Conservation (phyloP, 1,140 invertebrate species). For the Drosophila pandora region DNA sequence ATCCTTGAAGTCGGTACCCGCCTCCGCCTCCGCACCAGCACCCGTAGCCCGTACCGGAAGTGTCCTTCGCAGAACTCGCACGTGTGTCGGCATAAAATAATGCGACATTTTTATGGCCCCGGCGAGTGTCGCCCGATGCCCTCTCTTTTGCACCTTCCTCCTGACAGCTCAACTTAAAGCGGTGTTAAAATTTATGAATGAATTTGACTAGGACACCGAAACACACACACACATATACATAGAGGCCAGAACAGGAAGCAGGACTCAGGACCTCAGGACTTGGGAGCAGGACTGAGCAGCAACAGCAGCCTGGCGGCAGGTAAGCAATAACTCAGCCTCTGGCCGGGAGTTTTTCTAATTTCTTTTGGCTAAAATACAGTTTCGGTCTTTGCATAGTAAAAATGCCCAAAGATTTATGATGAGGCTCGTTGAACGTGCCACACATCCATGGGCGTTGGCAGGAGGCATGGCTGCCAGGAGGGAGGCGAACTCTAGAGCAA, state of each 20-base stretch:
- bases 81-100: constrained; percentile 66
- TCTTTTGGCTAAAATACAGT: constrained; percentile 58
- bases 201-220: constrained; percentile 49
- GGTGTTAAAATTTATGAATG: constrained; percentile 77
- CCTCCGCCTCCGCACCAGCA: no score
- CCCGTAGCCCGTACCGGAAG: constrained; percentile 58
- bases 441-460: constrained; percentile 3
- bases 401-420: constrained; percentile 72
- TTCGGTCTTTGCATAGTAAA: constrained; percentile 61
- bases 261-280: constrained; percentile 8
- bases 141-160: constrained; percentile 14
- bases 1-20: constrained; percentile 48
- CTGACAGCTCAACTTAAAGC: constrained; percentile 59
- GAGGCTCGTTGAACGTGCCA: constrained; percentile 49
- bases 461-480: no score
- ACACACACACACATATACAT: not conserved
- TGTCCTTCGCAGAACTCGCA: constrained; percentile 67
- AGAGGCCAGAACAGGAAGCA: not conserved
- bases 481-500: constrained; percentile 8
- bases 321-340: constrained; percentile 55
- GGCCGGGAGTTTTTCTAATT: constrained; percentile 47
- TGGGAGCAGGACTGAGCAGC: not conserved
- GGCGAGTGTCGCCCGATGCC: constrained; percentile 51
- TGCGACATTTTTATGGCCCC: constrained; percentile 77
- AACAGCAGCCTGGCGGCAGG: constrained; percentile 33